Conservation (phyloP, 1,140 invertebrate genomes). For the Teleogryllus occipitalis region DNA sequence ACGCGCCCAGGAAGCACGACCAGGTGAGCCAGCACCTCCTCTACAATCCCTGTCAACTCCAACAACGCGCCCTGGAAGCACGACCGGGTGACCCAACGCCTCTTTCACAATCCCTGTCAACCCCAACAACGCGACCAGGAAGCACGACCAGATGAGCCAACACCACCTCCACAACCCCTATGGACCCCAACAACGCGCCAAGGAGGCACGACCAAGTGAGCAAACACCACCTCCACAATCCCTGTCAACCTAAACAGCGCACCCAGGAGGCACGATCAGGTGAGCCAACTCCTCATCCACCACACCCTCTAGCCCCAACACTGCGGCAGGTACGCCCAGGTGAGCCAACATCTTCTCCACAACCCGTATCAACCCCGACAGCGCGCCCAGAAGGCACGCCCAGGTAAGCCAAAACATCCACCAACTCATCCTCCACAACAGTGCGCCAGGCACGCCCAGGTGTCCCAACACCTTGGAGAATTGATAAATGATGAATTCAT, state of each 20-base stretch:
- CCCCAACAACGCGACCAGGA: slow-evolving; percentile 44
- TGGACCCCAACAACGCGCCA: slow-evolving; percentile 7
- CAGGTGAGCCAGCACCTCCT: no score
- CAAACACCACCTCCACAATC: slow-evolving; percentile 41
- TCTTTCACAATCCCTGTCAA: no score
- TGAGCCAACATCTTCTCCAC: slow-evolving; percentile 31
- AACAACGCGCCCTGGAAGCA: slow-evolving; percentile 12
- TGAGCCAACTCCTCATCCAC: no score
- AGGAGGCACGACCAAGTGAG: slow-evolving; percentile 12
- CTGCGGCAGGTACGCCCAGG: slow-evolving; percentile 12
- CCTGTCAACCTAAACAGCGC: slow-evolving; percentile 43
- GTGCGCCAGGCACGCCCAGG: slow-evolving; percentile 15
- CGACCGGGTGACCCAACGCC: slow-evolving; percentile 27
- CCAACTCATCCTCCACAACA: slow-evolving; percentile 17
- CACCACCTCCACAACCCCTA: slow-evolving; percentile 32
- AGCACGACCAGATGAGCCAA: slow-evolving; percentile 51
- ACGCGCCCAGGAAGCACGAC: no score
- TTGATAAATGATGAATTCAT: no score
- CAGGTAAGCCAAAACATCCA: no score
- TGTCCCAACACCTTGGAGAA: slow-evolving; percentile 30
- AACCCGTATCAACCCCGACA: slow-evolving; percentile 41
- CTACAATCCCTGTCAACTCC: no score
- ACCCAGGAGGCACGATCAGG: no score
- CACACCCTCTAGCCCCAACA: slow-evolving; percentile 20
- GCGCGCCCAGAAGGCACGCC: no score